Percentiles rank a stretch among this genome's conserved stretches.
Conservation (phyloP, 2,113 vertebrate species). For the Thunnus thynnus region DNA sequence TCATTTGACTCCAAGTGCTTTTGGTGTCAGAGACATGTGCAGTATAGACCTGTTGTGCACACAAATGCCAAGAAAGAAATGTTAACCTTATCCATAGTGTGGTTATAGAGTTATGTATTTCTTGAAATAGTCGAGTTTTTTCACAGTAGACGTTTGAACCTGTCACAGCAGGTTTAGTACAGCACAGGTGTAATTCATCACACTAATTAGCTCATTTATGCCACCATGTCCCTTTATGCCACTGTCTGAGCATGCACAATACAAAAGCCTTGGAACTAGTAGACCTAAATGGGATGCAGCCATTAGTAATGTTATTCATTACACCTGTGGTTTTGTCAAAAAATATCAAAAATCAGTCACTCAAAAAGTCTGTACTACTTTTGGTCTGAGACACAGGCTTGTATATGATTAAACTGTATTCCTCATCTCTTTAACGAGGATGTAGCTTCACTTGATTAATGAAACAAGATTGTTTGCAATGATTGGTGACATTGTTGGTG, state of each 20-base stretch:
- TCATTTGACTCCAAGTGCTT: background rate
- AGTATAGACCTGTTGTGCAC: constrained; percentile 41
- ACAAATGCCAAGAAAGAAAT: background rate
- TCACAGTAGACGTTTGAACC: background rate
- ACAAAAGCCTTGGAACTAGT: background rate
- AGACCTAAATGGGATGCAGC: background rate
- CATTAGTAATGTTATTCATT: background rate
- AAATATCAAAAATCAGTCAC: background rate
- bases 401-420: background rate
- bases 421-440: background rate
- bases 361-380: background rate
- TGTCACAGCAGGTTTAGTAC: background rate
- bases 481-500: background rate
- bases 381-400: background rate
- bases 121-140: background rate
- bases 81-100: background rate
- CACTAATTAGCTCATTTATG: background rate
- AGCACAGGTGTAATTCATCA: constrained; percentile 22
- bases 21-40: background rate
- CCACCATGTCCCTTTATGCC: background rate
- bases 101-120: background rate
- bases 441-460: background rate
- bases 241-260: too few relatives aligned
- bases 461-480: background rate
- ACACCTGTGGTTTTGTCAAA: background rate